phyloP scores from a whole-genome alignment of 2,888 invertebrate genomes.

The Teleogryllus oceanicus region DNA sequence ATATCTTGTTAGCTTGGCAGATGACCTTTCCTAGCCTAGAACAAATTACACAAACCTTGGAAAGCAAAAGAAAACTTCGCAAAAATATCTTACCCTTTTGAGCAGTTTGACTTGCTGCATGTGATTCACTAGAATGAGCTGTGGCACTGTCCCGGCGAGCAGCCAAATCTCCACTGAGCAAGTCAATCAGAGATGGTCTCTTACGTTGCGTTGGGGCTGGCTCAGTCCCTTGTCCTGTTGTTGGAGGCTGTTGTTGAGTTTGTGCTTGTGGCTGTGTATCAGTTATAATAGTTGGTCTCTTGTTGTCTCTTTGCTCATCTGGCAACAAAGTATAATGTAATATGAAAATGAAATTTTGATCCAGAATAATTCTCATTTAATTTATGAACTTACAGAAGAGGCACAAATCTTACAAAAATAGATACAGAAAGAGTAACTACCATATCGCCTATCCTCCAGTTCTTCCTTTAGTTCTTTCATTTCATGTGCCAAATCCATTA shows the following conservation, averaged over 20 bases:
- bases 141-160: constrained; percentile 43
- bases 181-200: constrained; percentile 65
- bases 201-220: constrained; percentile 46
- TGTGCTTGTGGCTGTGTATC: constrained; percentile 30
- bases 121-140: constrained; percentile 35
- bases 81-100: constrained; percentile 44
- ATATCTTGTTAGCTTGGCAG: too few relatives aligned
- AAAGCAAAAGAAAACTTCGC: too few relatives aligned
- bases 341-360: not conserved
- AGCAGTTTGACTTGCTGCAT: constrained; percentile 48
- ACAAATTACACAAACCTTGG: too few relatives aligned
- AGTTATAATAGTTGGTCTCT: constrained; percentile 29
- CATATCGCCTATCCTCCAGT: constrained; percentile 64
- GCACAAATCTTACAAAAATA: too few relatives aligned
- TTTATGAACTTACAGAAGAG: too few relatives aligned
- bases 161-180: constrained; percentile 57
- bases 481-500: constrained; percentile 82
- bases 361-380: not conserved
- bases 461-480: constrained; percentile 83
- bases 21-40: too few relatives aligned
- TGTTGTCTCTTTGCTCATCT: constrained; percentile 39
- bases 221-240: constrained; percentile 19
- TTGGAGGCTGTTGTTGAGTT: constrained; percentile 21
- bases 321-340: constrained; percentile 12
- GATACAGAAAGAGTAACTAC: constrained; percentile 40